Base-by-base conservation (phyloP, 1,140 invertebrate species). In the Pseudobourletiella spinata region DNA sequence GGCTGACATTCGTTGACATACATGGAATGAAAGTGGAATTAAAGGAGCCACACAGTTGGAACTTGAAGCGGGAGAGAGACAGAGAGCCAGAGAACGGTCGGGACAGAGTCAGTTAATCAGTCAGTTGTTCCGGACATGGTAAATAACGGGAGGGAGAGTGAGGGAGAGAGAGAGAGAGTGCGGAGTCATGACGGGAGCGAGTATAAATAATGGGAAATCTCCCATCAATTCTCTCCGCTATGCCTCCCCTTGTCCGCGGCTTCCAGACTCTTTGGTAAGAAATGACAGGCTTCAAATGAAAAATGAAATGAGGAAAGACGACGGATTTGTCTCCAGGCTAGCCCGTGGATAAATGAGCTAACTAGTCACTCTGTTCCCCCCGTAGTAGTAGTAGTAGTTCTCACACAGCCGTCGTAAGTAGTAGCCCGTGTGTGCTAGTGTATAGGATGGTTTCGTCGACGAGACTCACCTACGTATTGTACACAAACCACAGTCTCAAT, bases 271-370 rank as follows among this genome's bases (percentile, higher is more conserved):
- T 39, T 39, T 39, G 32, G 32, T 39, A 39, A 39, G 32, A 39
- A 39, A 39, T 39, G 32, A 39, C 32, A 39, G 32, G 32, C 32
- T 39, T 39, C 11, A 22, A 48, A 48, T 48, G 44, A 48, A 48
- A 48, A 48, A 48, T 48, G 44, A 22, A 48, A 48, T 48, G 44
- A 48, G 44, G 44, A 48, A 22, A 48, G 44, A 48, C 11, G 44
- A 48, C 11, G 22, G 44, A 48, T 18, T 48, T 48, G 44, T 18
- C 44, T 48, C 20, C 14, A 18, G 44, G 44, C 44, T 6, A 39
- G n/a, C n/a, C n/a, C n/a, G n/a, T n/a, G n/a, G n/a, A n/a, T n/a
- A n/a, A n/a, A n/a, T n/a, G n/a, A n/a, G n/a, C n/a, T n/a, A n/a
- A n/a, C n/a, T n/a, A n/a, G n/a, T n/a, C n/a, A n/a, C n/a, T n/a